Evolutionary conservation across 2,797 vertebrate genomes (phyloP), one percentile per base, ranked within the genome.

Genomic region (Odontamblyopus lacepedii): DNA sequence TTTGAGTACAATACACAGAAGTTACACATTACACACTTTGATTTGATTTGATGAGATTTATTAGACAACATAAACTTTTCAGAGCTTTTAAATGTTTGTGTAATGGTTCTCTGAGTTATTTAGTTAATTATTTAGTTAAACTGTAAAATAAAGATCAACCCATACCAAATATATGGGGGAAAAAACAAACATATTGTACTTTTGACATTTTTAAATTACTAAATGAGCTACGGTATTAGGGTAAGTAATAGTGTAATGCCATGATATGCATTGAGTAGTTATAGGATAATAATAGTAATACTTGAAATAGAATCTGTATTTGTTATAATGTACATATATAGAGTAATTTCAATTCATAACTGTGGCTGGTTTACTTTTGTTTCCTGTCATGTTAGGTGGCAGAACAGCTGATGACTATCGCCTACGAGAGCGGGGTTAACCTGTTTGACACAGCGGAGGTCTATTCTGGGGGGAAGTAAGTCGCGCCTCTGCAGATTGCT

Each of bases 401-500:
- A 8, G 96, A 98, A 84, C 95, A 96, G 86, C 90, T 98, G 84
- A 97, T 97, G 96, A 97, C 96, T 0, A 97, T 97, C 18, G 96
- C 96, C 53, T 97, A 98, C 2, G 96, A 98, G 80, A 96, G 94
- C 0, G 96, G 96, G 65, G 96, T 98, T 77, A 98, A 98, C 87
- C 93, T 98, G 79, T 98, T 98, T 59, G 96, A 98, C 84, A 98
- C 96, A 0, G 96, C 96, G 0, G 96, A 98, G 78, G 96, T 98
- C 77, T 98, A 95, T 84, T 92, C 94, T 0, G 92, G 92, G 23
- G 94, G 94, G n/a, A 94, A 90, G 94, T 95, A 81, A 93, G 94
- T 92, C 72, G 77, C 48, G 53, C 48, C 50, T 53, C 16, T 73
- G 73, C 8, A 19, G 71, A 79, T 80, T 85, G 64, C 30, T 72